A percentile compares a stretch with the other conserved stretches of the same genome.
Conservation (phyloP, 53 echinoderm and acorn worm genomes). For the Holothuria leucospilota region DNA sequence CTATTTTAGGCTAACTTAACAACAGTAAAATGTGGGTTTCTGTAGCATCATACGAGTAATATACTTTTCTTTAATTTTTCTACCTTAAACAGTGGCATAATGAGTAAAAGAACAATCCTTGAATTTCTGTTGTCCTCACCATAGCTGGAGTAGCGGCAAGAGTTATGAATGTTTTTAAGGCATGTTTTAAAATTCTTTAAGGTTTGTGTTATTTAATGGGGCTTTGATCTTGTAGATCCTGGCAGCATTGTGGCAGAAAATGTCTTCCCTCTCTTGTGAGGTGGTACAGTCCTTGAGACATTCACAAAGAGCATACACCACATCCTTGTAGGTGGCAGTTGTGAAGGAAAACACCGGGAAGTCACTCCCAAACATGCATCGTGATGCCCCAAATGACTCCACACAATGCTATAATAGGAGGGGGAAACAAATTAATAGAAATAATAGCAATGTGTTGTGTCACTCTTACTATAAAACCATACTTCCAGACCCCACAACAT, state of each 20-base stretch:
- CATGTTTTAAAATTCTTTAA: background rate
- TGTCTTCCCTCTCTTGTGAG: constrained; percentile 66
- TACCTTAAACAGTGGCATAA: no score
- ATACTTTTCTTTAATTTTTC: no score
- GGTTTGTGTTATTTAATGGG: constrained; percentile 15
- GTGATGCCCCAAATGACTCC: constrained; percentile 67
- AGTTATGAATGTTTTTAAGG: no score
- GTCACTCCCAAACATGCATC: constrained; percentile 79
- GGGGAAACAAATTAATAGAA: background rate
- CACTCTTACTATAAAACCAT: no score
- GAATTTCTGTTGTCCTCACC: no score
- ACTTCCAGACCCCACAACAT: no score
- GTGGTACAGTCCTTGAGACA: constrained; percentile 78
- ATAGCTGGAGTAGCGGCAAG: no score
- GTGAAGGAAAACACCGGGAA: constrained; percentile 74
- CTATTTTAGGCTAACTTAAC: no score
- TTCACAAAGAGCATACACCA: constrained; percentile 49
- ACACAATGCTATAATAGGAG: constrained; percentile 63
- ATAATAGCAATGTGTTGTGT: background rate
- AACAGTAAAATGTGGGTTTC: no score
- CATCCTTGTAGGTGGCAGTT: constrained; percentile 64
- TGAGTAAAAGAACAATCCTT: no score
- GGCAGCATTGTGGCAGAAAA: constrained; percentile 72
- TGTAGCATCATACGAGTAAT: no score
- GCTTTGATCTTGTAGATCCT: constrained; percentile 70